These are phyloP conservation scores for Patella depressa DNA, from an alignment of 2,888 invertebrate genomes.

Conservation along the genomic window DNA sequence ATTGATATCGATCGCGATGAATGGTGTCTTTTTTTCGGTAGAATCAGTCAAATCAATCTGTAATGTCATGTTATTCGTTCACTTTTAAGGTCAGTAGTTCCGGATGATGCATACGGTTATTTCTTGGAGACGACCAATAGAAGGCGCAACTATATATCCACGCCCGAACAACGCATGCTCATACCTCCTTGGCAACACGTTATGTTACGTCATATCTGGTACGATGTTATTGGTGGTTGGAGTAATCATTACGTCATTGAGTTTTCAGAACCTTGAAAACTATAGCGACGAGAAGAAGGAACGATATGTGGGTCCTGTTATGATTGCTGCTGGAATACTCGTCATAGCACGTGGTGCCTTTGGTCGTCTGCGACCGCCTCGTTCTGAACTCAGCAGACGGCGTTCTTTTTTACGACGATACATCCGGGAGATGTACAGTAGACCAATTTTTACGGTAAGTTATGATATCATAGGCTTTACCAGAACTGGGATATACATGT, in stretches of 20 bases:
- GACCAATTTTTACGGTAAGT: slow-evolving; percentile 46
- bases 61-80: neutral
- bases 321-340: slow-evolving; percentile 56
- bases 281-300: slow-evolving; percentile 52
- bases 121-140: slow-evolving; percentile 49
- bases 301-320: slow-evolving; percentile 57
- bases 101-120: slow-evolving; percentile 50
- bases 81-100: slow-evolving; percentile 23
- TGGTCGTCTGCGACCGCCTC: slow-evolving; percentile 39
- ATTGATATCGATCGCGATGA: no score
- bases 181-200: slow-evolving; percentile 53
- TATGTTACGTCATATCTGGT: slow-evolving; percentile 60
- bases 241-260: slow-evolving; percentile 59
- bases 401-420: slow-evolving; percentile 46
- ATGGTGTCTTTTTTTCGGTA: no score
- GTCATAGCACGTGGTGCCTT: slow-evolving; percentile 58
- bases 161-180: slow-evolving; percentile 51
- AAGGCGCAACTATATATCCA: slow-evolving; percentile 36
- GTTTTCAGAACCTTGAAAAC: slow-evolving; percentile 58
- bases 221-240: slow-evolving; percentile 56
- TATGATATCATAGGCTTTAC: neutral
- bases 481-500: no score
- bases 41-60: no score
- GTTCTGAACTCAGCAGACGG: slow-evolving; percentile 36
- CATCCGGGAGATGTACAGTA: slow-evolving; percentile 46